Conservation (phyloP, 2,797 vertebrate species). For the Pyrocephalus nanus region DNA sequence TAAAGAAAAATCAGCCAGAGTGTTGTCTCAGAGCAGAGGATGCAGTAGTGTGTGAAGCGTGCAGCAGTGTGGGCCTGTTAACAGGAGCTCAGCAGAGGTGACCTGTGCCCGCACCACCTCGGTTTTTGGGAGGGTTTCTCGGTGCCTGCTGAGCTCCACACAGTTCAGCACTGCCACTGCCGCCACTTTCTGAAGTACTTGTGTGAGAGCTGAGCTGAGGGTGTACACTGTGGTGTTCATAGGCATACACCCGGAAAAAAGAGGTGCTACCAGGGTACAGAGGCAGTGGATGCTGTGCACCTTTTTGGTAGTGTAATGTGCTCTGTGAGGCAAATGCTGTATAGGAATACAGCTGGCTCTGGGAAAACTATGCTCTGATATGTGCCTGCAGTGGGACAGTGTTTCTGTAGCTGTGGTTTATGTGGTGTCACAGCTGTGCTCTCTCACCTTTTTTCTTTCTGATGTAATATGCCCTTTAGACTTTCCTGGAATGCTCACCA, state of each 20-base stretch:
- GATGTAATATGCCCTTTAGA: background rate
- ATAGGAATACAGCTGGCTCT: background rate
- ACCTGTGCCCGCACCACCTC: background rate
- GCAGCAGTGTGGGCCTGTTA: background rate
- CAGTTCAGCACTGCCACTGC: background rate
- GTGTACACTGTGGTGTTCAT: fast-evolving
- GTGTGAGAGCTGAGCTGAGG: background rate
- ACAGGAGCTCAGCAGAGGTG: background rate
- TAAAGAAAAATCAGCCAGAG: background rate
- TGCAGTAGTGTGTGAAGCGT: background rate
- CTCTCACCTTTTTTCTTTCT: background rate
- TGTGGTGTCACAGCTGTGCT: background rate
- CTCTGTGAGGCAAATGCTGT: background rate
- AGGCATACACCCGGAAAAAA: background rate
- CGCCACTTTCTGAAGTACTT: fast-evolving
- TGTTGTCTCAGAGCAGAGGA: background rate
- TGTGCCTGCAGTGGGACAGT: background rate
- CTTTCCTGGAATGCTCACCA: background rate
- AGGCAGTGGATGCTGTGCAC: too few species aligned
- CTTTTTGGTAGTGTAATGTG: background rate
- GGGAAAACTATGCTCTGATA: background rate
- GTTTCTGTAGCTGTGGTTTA: background rate
- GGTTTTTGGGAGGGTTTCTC: fast-evolving
- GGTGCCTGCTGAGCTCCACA: background rate
- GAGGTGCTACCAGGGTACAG: fast-evolving